Base-by-base conservation (phyloP, 2,113 vertebrate genomes). In the Scophthalmus maximus region DNA sequence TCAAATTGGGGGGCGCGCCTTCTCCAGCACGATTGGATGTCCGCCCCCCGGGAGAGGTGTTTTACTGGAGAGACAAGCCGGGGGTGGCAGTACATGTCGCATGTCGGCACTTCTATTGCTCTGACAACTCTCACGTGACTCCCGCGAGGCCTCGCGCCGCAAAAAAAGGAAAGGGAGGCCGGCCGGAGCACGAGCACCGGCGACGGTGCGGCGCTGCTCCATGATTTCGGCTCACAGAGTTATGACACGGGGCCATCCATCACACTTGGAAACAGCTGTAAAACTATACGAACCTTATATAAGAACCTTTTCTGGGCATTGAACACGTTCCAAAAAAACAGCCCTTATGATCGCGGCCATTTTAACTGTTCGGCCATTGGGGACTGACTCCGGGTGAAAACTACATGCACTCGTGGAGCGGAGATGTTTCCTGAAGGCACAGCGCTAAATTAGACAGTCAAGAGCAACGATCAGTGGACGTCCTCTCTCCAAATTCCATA, bases 381-480 rank as follows among this genome's bases (percentile, higher is more conserved):
- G n/a, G n/a, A n/a, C n/a, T n/a, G n/a, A n/a, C n/a, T n/a, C n/a
- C n/a, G n/a, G n/a, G n/a, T n/a, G n/a, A n/a, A n/a, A n/a, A 60
- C 44, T 17, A 42, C 64, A 32, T 9, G 2, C 49, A 60, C 14
- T 23, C 23, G 23, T 25, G 14, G 9, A 67, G 59, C 55, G 66
- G 79, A 76, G 57, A 79, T 64, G 26, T 59, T 29, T 70, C 46
- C 60, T 59, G 25, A 59, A 74, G 64, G 68, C 53, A 12, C 0
- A 14, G 42, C 25, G 56, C 57, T 62, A 38, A 58, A 76, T 79
- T 4, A 58, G 8, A 29, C 29, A 27, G 44, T 61, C 61, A 44
- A 67, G 66, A 70, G 17, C n/a, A 25, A 56, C 44, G 20, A 4
- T 27, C 12, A 22, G 6, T 20, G 46, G 30, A 12, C 1, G 8